Base-by-base conservation (phyloP, 2,797 vertebrate species). In the Meda fulgida region DNA sequence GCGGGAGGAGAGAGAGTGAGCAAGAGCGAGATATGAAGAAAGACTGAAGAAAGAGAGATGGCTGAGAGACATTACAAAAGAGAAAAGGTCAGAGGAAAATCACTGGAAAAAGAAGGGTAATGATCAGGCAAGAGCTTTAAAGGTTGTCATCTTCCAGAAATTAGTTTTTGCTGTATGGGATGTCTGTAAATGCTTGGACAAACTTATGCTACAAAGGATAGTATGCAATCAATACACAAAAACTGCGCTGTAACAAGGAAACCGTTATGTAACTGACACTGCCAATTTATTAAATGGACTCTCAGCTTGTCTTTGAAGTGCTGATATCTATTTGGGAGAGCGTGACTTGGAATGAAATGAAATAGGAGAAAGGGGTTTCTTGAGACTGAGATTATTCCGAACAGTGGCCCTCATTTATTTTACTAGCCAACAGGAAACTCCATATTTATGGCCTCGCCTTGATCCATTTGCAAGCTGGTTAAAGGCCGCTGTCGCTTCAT, bases 381-480 rank as follows among this genome's bases (percentile, higher is more conserved):
- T 65, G n/a, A 81, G 29, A 38, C 23, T 19, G 38, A 48, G 73
- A 66, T 63, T n/a, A 26, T 55, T 7, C 7, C 21, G 46, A 87
- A 89, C 79, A 87, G 87, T 86, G 86, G 87, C 90, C 89, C 91
- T 93, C 83, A 81, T 93, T 94, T 88, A 88, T 84, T 95, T 95
- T 90, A 95, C 70, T 90, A 90, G 89, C 79, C 65, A 82, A 92
- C 92, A 95, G 95, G 95, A 96, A 95, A 93, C 92, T 86, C 87
- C 53, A 66, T 72, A 76, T 94, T 95, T 93, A 95, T 92, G 91
- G 73, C 88, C 83, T 89, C 71, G 80, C 92, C 91, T 94, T 94
- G 89, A 94, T 94, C 89, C 83, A 92, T 96, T 93, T 95, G 95
- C 91, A 89, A 93, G 93, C 90, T 46, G 73, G 84, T 94, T 92